phyloP scores from a whole-genome alignment of 2,888 invertebrate genomes.

The Agrochola circellaris region DNA sequence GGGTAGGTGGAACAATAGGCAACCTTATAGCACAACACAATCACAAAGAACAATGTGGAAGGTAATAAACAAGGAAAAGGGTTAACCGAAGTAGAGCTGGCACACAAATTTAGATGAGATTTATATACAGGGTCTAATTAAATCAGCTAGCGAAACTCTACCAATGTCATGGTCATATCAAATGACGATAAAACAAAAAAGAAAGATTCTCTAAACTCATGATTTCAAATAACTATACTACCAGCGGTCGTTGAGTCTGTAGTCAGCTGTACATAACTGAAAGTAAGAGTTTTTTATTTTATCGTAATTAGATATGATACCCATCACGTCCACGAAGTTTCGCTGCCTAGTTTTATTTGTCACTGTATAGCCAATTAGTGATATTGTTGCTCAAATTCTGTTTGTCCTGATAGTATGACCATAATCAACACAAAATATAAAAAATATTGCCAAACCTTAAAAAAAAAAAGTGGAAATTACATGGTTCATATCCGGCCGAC shows the following conservation, averaged over 20 bases:
- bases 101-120: neutral
- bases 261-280: neutral
- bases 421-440: neutral
- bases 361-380: neutral
- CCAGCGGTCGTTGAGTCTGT: neutral
- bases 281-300: neutral
- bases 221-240: neutral
- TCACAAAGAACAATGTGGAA: neutral
- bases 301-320: neutral
- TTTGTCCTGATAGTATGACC: neutral
- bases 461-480: neutral
- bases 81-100: neutral
- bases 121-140: neutral
- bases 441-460: neutral
- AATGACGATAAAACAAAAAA: neutral
- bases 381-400: neutral
- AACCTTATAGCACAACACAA: constrained; percentile 1
- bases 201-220: too few species aligned
- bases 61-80: constrained; percentile 19
- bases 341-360: neutral
- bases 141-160: neutral
- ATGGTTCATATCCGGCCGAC: neutral
- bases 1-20: neutral
- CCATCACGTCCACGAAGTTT: neutral
- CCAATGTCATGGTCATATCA: neutral